phyloP scores from a whole-genome alignment of 2,888 invertebrate genomes.

The Ischnura elegans region DNA sequence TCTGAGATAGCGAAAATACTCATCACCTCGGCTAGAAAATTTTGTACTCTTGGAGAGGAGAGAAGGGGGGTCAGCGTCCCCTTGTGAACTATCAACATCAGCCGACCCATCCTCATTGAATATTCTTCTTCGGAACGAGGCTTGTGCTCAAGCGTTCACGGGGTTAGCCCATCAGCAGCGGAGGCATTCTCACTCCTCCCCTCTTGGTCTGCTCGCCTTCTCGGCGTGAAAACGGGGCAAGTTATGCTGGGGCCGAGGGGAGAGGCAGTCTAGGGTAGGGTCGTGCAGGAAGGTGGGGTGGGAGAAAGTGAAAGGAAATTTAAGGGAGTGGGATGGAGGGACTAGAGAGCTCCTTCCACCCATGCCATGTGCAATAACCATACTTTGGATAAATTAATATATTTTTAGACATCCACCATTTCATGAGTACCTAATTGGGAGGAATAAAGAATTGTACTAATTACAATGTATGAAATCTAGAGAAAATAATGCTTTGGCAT shows the following conservation, averaged over 20 bases:
- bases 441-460: too few species aligned
- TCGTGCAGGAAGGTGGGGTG: too few species aligned
- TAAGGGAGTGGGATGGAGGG: too few species aligned
- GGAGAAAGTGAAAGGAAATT: too few species aligned
- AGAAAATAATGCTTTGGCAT: too few species aligned
- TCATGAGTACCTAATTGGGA: too few species aligned
- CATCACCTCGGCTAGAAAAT: neutral
- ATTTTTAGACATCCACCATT: too few species aligned
- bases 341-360: too few species aligned
- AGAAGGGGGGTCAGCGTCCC: neutral
- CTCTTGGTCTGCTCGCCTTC: neutral
- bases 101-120: neutral
- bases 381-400: too few species aligned
- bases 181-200: neutral
- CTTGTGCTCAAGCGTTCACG: neutral
- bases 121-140: neutral
- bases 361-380: too few species aligned
- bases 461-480: too few species aligned
- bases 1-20: neutral
- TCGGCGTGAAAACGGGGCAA: neutral
- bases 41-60: neutral
- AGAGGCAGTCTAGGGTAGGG: too few species aligned
- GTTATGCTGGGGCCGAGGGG: neutral
- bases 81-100: neutral
- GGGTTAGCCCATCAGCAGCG: neutral